Evolutionary conservation across 2,113 vertebrate genomes (phyloP).

Genomic region (Barnardius zonarius): DNA sequence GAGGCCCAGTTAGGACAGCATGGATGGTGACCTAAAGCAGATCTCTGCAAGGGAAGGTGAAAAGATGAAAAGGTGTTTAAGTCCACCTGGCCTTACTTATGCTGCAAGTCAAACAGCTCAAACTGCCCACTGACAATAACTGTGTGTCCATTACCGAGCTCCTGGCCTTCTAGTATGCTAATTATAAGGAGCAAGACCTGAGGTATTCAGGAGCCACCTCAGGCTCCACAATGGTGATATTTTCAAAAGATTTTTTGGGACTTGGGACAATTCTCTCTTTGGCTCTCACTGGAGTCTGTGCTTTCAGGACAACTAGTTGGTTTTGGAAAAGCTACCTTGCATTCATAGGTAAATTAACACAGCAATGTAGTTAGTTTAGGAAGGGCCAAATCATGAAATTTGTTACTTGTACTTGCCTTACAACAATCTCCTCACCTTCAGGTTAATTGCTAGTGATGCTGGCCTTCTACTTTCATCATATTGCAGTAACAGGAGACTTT

Average conservation of each 20-base stretch:
- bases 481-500: background rate
- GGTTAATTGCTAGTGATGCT: background rate
- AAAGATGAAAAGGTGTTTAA: background rate
- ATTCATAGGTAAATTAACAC: background rate
- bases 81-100: background rate
- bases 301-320: background rate
- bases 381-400: background rate
- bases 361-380: background rate
- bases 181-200: background rate
- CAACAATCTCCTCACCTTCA: background rate
- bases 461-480: background rate
- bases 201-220: background rate
- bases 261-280: background rate
- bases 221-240: background rate
- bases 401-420: background rate
- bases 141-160: background rate
- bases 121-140: background rate
- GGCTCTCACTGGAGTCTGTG: background rate
- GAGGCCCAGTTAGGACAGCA: background rate
- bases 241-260: background rate
- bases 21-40: background rate
- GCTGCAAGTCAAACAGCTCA: background rate
- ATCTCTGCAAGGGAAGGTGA: background rate
- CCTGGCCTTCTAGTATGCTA: background rate
- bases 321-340: background rate